A percentile compares a stretch with the other conserved stretches of the same genome.
Conservation (phyloP, 2,888 invertebrate genomes). For the Epistrophe eligans region DNA sequence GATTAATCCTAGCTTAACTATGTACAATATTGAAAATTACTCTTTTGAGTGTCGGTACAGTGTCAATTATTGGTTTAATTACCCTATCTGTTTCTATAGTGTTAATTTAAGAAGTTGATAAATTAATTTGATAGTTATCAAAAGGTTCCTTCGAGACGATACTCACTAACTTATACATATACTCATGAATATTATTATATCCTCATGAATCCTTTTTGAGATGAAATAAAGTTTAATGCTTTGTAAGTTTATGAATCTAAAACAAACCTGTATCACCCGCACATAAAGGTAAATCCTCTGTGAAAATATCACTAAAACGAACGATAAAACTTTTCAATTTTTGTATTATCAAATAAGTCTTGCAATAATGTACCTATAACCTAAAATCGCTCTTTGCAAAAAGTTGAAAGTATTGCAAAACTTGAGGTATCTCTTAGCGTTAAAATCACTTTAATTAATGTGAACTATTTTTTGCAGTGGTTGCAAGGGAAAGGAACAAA, state of each 20-base stretch:
- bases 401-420: no score
- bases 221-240: background rate
- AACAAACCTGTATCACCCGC: background rate
- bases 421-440: background rate
- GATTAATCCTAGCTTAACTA: no score
- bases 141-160: background rate
- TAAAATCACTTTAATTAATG: no score
- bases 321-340: constrained; percentile 18
- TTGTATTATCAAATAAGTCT: constrained; percentile 7
- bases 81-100: background rate
- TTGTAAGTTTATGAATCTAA: background rate
- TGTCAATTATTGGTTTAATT: background rate
- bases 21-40: no score
- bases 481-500: no score
- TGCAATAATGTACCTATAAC: background rate
- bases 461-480: no score
- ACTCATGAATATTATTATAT: background rate
- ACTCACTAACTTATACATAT: background rate
- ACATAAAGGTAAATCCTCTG: background rate
- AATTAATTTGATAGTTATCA: background rate
- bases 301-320: constrained; percentile 15
- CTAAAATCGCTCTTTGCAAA: no score
- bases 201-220: background rate
- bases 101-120: background rate
- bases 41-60: background rate